Evolutionary conservation across 1,140 invertebrate genomes (phyloP), one percentile per base, ranked within the genome.

Genomic region (Copidosoma floridanum): DNA sequence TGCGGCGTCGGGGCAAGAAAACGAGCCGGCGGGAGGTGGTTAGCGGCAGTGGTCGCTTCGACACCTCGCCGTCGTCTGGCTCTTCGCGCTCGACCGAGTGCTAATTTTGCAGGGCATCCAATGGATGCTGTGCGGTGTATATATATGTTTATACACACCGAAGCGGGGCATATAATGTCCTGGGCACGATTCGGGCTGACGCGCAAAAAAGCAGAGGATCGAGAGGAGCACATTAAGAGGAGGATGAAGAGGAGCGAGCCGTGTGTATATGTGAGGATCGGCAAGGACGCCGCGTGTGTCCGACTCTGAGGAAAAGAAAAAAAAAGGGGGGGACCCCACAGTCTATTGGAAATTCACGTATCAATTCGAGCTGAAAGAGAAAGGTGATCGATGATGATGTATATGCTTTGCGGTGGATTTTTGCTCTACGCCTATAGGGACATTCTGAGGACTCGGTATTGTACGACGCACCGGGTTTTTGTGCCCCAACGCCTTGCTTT

Each of bases 301-400:
- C 18, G 46, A 48, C 14, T 14, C n/a, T 27, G 16, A 27, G 46
- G 37, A 16, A 40, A 7, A 18, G 26, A 24, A 29, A 43, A 48
- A 48, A 48, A 26, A 48, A 26, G 3, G 27, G 4, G 44, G 21
- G 24, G 43, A 2, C 3, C 6, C 11, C 14, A 35, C 41, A 3
- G 11, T 51, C 48, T 53, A 53, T 53, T 53, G 51, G 41, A 53
- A 53, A 53, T 53, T 53, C 51, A 53, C 37, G 51, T 53, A 40
- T 53, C 51, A 53, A 53, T 53, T 43, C 24, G 52, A 53, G 23
- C 24, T 12, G 1, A 43, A 14, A 40, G 48, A 21, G 32, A 18
- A 20, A 14, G 12, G 12, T 54, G 52, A 54, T 54, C 52, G 52
- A 54, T 54, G 52, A 54, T 54, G 52, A 54, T 43, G 51, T 53